phyloP scores from a whole-genome alignment of 2,888 invertebrate species.

The Caenorhabditis sp. region DNA sequence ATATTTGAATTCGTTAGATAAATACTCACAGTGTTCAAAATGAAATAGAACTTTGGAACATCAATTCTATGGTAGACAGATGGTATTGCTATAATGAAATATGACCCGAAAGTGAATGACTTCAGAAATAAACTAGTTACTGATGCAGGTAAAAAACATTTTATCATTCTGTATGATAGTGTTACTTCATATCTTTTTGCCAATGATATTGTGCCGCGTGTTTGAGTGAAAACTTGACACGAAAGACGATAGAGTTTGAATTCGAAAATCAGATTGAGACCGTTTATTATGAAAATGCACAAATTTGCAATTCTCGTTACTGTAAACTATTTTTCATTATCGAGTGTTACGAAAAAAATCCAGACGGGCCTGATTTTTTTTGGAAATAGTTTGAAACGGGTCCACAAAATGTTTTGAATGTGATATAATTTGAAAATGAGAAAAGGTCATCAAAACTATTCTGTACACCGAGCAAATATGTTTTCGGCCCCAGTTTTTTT shows the following conservation, averaged over 20 bases:
- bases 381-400: no score
- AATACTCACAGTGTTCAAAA: not conserved
- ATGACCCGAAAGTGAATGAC: not conserved
- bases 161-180: not conserved
- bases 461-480: no score
- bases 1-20: no score
- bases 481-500: no score
- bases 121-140: not conserved
- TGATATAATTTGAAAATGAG: no score
- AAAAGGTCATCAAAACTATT: no score
- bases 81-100: not conserved
- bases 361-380: no score
- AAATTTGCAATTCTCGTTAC: not conserved
- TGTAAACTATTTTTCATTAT: not conserved
- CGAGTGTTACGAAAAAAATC: no score
- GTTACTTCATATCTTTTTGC: not conserved
- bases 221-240: not conserved
- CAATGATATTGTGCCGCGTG: not conserved
- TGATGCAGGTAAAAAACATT: not conserved
- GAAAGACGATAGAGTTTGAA: not conserved
- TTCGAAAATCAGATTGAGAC: not conserved
- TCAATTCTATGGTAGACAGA: not conserved
- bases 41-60: not conserved
- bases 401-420: no score
- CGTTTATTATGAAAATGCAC: not conserved